A percentile compares a stretch with the other conserved stretches of the same genome.
Conservation (phyloP, 2,888 invertebrate species). For the Aleiodes alternator region DNA sequence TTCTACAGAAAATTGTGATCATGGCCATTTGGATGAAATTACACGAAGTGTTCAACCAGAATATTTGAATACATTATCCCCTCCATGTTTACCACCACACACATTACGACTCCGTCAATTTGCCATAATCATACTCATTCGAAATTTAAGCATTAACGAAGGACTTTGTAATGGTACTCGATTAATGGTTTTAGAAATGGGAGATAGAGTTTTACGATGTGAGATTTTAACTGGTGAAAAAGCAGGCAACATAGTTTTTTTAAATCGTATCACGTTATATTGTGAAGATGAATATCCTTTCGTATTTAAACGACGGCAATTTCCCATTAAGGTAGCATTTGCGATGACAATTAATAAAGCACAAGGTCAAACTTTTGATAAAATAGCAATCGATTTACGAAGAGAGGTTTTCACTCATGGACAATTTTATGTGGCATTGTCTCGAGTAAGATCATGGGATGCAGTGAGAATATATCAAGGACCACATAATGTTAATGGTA, state of each 20-base stretch:
- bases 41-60: slow-evolving; percentile 18
- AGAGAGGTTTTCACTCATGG: slow-evolving; percentile 53
- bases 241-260: slow-evolving; percentile 52
- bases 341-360: slow-evolving; percentile 56
- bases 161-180: slow-evolving; percentile 18
- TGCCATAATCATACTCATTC: slow-evolving; percentile 1
- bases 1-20: slow-evolving; percentile 33
- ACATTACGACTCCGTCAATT: slow-evolving; percentile 7
- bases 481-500: too few species aligned
- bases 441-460: slow-evolving; percentile 44
- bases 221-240: slow-evolving; percentile 52
- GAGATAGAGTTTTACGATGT: slow-evolving; percentile 4
- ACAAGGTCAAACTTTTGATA: slow-evolving; percentile 52
- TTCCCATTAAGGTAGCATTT: slow-evolving; percentile 54
- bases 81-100: background rate
- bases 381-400: slow-evolving; percentile 48
- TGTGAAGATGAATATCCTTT: slow-evolving; percentile 48
- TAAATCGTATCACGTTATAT: slow-evolving; percentile 31
- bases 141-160: slow-evolving; percentile 12
- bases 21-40: background rate
- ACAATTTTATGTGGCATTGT: slow-evolving; percentile 54
- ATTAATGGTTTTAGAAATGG: slow-evolving; percentile 2
- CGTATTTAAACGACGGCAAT: slow-evolving; percentile 42
- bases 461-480: slow-evolving; percentile 43
- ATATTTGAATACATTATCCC: slow-evolving; percentile 28